Evolutionary conservation across 92 coral and sea anemone species (phyloP).

Genomic region (Parazoanthus darwini): DNA sequence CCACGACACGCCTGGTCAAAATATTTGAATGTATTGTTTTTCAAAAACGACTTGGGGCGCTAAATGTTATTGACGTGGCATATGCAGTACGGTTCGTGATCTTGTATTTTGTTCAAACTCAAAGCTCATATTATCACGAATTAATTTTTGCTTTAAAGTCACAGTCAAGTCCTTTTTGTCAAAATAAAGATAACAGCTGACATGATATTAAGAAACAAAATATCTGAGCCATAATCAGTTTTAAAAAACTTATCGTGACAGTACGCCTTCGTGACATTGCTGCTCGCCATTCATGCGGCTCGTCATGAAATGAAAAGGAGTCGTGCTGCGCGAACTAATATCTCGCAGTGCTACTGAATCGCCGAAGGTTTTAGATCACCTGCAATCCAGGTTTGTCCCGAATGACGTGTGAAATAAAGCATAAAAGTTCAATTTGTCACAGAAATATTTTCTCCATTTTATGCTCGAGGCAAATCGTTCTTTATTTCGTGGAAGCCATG

Average conservation of each 20-base stretch:
- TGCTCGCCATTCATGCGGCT: neutral
- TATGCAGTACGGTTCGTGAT: neutral
- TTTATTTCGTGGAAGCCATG: neutral
- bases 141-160: no score
- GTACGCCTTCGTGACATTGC: neutral
- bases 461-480: slow-evolving; percentile 4
- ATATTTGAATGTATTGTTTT: neutral
- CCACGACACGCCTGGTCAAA: neutral
- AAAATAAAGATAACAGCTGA: neutral
- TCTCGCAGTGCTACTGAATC: neutral
- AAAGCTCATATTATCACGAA: neutral
- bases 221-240: neutral
- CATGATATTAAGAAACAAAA: neutral
- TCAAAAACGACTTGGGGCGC: neutral
- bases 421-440: neutral
- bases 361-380: slow-evolving; percentile 12
- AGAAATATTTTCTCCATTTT: neutral
- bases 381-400: neutral
- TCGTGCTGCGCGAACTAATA: neutral
- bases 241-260: neutral
- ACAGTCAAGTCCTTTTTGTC: no score
- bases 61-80: neutral
- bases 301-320: neutral
- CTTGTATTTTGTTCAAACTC: neutral
- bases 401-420: neutral